A percentile compares a stretch with the other conserved stretches of the same genome.
These are phyloP conservation scores for Gymnocephalus cernua DNA, from an alignment of 2,113 vertebrate species.

Conservation along the genomic window DNA sequence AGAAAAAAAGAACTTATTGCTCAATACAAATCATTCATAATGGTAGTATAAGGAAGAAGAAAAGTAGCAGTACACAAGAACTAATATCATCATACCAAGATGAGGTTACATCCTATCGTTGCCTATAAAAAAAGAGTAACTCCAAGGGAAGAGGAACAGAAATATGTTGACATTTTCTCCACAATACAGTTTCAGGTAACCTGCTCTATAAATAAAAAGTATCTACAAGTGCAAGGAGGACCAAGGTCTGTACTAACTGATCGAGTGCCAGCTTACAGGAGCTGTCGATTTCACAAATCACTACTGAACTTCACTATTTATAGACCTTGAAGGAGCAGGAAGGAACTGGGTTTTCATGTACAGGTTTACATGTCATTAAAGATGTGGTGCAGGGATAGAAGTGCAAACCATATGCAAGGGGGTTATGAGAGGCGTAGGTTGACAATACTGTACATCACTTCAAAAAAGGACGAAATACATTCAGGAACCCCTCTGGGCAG, in stretches of 20 bases:
- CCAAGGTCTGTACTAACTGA: slow-evolving; percentile 51
- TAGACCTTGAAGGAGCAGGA: slow-evolving; percentile 44
- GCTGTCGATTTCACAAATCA: slow-evolving; percentile 29
- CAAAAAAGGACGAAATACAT: slow-evolving; percentile 78
- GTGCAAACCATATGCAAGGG: slow-evolving; percentile 25
- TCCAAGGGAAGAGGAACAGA: slow-evolving; percentile 55
- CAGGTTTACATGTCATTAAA: slow-evolving; percentile 27
- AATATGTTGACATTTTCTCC: slow-evolving; percentile 58
- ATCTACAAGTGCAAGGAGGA: slow-evolving; percentile 77
- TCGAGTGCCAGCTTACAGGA: slow-evolving; percentile 33
- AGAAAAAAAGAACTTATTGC: slow-evolving; percentile 81
- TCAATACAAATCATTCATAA: slow-evolving; percentile 82
- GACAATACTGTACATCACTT: slow-evolving; percentile 81
- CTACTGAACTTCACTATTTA: slow-evolving; percentile 32
- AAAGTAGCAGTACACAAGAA: slow-evolving; percentile 71
- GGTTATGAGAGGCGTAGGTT: slow-evolving; percentile 42
- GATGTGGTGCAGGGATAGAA: slow-evolving; percentile 29
- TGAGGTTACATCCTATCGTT: slow-evolving; percentile 58
- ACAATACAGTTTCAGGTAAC: slow-evolving; percentile 68
- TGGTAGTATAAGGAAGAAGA: slow-evolving; percentile 72
- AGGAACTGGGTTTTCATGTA: slow-evolving; percentile 36
- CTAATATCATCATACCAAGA: slow-evolving; percentile 70
- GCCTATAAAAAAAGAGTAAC: slow-evolving; percentile 71
- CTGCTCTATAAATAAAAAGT: slow-evolving; percentile 72
- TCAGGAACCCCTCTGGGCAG: slow-evolving; percentile 71